Evolutionary conservation across 2,888 invertebrate genomes (phyloP).

Genomic region (Entomobrya multifasciata): DNA sequence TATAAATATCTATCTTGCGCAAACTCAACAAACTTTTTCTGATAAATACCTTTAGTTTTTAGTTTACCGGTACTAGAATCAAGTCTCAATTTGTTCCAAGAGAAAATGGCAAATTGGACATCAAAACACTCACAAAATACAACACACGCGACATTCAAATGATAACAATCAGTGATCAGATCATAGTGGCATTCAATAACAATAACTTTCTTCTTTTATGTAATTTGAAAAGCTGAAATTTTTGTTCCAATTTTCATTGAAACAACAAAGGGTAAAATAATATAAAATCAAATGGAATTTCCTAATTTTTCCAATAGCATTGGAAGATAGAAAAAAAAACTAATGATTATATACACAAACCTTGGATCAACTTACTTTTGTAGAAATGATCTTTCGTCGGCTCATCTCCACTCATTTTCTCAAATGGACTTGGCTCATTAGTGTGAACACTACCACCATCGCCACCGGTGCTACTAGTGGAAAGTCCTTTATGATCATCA

Average conservation of each 20-base stretch:
- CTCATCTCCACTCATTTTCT: conserved; percentile 63
- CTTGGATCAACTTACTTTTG: conserved; percentile 64
- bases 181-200: background rate
- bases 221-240: no score
- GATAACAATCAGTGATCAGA: background rate
- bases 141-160: background rate
- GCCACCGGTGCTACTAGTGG: background rate
- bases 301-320: conserved; percentile 3
- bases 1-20: no score
- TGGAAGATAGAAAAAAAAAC: background rate
- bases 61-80: no score
- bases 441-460: background rate
- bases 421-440: conserved; percentile 64
- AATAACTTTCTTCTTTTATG: conserved; percentile 3
- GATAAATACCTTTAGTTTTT: no score
- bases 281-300: conserved; percentile 31
- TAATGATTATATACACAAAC: background rate
- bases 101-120: no score
- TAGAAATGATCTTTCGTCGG: conserved; percentile 49
- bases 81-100: no score
- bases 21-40: no score
- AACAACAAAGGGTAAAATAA: background rate
- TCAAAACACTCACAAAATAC: background rate
- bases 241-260: no score
- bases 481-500: conserved; percentile 39